Percentiles rank a stretch among this genome's conserved stretches.
Evolutionary conservation across 2,797 vertebrate species (phyloP).

Genomic region (Spinibarbus caldwelli): DNA sequence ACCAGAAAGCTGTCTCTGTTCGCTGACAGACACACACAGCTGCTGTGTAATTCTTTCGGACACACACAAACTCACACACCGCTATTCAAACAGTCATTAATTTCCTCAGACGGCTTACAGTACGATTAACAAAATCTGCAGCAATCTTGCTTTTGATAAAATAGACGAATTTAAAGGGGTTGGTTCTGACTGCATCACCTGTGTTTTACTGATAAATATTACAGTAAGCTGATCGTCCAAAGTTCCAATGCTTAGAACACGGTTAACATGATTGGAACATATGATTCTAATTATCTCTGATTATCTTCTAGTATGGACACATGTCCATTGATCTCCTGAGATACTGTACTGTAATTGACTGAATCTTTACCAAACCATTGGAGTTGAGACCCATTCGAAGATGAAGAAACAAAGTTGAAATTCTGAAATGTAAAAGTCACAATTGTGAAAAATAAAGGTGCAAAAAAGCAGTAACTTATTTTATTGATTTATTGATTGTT

Average conservation of each 20-base stretch:
- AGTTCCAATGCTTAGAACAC: constrained; percentile 2
- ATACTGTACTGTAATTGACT: not conserved
- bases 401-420: not conserved
- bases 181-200: not conserved
- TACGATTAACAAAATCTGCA: too few species aligned
- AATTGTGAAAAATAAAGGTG: too few species aligned
- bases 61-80: constrained; percentile 35
- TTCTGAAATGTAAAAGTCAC: not conserved
- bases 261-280: not conserved
- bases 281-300: not conserved
- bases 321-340: constrained; percentile 10
- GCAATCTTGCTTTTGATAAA: not conserved
- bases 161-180: not conserved
- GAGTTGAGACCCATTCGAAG: not conserved
- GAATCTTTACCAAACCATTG: not conserved
- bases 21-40: constrained; percentile 73
- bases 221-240: not conserved
- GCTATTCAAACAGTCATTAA: not conserved
- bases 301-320: not conserved
- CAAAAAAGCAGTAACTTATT: too few species aligned
- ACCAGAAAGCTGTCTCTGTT: constrained; percentile 52
- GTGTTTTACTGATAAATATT: not conserved
- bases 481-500: too few species aligned
- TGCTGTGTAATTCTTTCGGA: constrained; percentile 66
- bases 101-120: not conserved